phyloP scores from a whole-genome alignment of 2,888 invertebrate genomes.

The Steinernema carpocapsae region DNA sequence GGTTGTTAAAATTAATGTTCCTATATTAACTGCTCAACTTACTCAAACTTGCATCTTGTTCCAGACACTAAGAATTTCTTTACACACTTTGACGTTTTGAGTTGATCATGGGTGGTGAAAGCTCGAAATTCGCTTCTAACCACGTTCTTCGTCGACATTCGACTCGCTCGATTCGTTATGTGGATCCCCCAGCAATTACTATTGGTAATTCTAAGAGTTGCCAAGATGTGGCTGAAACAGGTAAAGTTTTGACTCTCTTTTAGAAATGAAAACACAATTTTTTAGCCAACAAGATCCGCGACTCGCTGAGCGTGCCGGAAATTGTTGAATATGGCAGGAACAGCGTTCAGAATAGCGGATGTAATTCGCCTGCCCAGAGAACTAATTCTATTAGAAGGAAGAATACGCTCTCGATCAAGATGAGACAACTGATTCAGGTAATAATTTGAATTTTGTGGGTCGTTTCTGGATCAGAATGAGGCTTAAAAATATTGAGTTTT shows the following conservation, averaged over 20 bases:
- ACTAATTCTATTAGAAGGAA: conserved; percentile 25
- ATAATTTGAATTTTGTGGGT: not conserved
- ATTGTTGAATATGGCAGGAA: not conserved
- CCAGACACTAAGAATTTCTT: no score
- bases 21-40: no score
- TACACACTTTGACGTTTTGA: no score
- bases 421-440: conserved; percentile 55
- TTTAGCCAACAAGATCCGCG: conserved; percentile 7
- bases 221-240: conserved; percentile 6
- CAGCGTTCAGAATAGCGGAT: not conserved
- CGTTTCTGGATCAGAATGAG: no score
- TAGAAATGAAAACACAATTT: not conserved
- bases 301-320: conserved; percentile 16
- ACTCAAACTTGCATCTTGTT: no score
- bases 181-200: not conserved
- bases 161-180: conserved; percentile 9
- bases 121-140: conserved; percentile 29
- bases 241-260: not conserved
- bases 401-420: conserved; percentile 47
- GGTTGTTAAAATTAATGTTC: no score
- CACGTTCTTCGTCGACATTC: conserved; percentile 13
- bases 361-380: not conserved
- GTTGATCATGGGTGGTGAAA: conserved; percentile 18
- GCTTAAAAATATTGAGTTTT: not conserved
- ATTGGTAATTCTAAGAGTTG: conserved; percentile 15